These are phyloP conservation scores for Craseonycteris thonglongyai DNA, from an alignment of 2,113 vertebrate species.

Conservation along the genomic window DNA sequence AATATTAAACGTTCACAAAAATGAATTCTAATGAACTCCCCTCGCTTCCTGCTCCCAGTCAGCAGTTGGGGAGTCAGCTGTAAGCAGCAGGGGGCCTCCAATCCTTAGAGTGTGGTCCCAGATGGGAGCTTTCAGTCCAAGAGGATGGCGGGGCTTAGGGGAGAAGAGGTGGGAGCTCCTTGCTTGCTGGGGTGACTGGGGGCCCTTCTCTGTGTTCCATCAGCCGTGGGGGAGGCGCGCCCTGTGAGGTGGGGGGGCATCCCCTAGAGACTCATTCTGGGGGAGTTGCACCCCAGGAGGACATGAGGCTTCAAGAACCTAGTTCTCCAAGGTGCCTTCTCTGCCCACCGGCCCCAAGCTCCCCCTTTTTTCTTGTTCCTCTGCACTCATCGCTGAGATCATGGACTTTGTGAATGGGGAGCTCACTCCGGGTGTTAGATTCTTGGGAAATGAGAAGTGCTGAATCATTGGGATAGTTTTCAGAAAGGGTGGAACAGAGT, in stretches of 20 bases:
- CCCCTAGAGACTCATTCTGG: background rate
- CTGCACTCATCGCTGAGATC: background rate
- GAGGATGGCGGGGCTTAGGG: background rate
- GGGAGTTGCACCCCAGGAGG: background rate
- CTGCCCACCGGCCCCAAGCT: background rate
- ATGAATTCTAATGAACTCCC: conserved; percentile 52
- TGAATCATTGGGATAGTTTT: conserved; percentile 7
- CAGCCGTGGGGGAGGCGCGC: background rate
- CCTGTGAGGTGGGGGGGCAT: background rate
- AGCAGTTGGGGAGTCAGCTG: background rate
- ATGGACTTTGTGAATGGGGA: conserved; percentile 9
- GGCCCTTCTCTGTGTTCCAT: background rate
- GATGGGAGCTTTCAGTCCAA: background rate
- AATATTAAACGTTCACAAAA: conserved; percentile 66
- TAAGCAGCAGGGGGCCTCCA: background rate
- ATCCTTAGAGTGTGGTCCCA: background rate
- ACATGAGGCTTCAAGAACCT: background rate
- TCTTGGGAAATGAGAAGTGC: background rate
- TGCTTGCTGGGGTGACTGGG: background rate
- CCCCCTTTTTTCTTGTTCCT: background rate
- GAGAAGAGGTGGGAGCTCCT: background rate
- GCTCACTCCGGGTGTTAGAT: background rate
- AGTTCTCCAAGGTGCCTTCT: background rate
- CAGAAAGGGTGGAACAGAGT: background rate
- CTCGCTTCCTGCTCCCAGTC: conserved; percentile 20